Percentiles rank a stretch among this genome's conserved stretches.
Conservation (phyloP, 35 echinoderm and acorn worm species). For the Eucidaris tribuloides region DNA sequence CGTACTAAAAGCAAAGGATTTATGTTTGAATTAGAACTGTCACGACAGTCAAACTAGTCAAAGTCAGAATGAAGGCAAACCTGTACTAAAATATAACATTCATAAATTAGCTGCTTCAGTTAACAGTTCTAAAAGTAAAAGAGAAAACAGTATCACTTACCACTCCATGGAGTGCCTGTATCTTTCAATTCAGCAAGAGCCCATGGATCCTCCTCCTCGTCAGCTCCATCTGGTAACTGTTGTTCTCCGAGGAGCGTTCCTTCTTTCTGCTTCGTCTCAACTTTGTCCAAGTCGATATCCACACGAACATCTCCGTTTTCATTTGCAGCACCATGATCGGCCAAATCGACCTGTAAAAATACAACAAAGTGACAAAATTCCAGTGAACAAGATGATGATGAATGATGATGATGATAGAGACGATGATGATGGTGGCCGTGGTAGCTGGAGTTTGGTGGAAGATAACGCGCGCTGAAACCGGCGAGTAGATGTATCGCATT, state of each 20-base stretch:
- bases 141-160: background rate
- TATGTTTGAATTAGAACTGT: background rate
- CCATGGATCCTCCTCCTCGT: constrained; percentile 22
- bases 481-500: background rate
- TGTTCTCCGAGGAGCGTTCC: constrained; percentile 11
- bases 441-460: background rate
- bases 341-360: background rate
- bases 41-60: background rate
- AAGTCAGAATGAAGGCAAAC: background rate
- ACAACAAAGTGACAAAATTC: background rate
- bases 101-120: background rate
- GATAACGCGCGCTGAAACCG: background rate
- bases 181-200: constrained; percentile 16
- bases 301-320: background rate
- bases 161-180: constrained; percentile 16
- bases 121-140: no score
- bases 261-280: background rate
- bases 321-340: background rate
- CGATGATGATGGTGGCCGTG: background rate
- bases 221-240: background rate
- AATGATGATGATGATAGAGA: background rate
- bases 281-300: background rate
- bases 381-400: background rate
- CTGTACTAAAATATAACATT: background rate
- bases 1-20: background rate